Evolutionary conservation across 2,113 vertebrate genomes (phyloP).

Genomic region (Orientallactaga bullata): DNA sequence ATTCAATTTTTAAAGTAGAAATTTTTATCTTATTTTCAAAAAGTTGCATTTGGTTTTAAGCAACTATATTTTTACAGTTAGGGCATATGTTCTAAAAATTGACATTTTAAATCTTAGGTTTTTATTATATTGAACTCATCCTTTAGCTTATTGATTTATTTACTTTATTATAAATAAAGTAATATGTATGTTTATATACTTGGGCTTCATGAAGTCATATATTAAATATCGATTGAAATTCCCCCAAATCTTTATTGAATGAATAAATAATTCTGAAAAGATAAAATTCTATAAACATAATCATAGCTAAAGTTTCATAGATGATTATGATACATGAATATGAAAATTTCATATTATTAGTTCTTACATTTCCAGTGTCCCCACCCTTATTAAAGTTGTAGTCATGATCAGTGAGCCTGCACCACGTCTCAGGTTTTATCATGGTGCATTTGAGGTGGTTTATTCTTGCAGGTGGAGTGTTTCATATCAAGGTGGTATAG

Average conservation of each 20-base stretch:
- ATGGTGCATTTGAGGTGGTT: background rate
- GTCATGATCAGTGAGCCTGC: background rate
- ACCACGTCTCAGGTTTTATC: background rate
- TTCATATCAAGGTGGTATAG: background rate
- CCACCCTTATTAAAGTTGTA: background rate
- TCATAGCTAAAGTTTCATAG: background rate
- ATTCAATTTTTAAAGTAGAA: background rate
- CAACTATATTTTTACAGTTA: no score
- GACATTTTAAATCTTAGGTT: background rate
- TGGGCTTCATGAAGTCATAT: background rate
- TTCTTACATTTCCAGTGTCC: background rate
- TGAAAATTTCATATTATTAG: background rate
- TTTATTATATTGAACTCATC: background rate
- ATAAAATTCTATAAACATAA: constrained; percentile 5
- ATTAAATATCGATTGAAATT: background rate
- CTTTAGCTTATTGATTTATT: constrained; percentile 16
- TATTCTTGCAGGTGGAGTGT: background rate
- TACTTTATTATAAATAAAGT: background rate
- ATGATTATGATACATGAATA: background rate
- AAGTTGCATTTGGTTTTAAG: background rate
- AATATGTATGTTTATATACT: background rate
- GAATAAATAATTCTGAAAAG: background rate
- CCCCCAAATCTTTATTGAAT: background rate
- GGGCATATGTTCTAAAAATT: background rate
- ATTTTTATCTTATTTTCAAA: background rate